A percentile compares a stretch with the other conserved stretches of the same genome.
These are phyloP conservation scores for Hydrozoanthus tunicans DNA, from an alignment of 64 coral and sea anemone genomes.

Conservation along the genomic window DNA sequence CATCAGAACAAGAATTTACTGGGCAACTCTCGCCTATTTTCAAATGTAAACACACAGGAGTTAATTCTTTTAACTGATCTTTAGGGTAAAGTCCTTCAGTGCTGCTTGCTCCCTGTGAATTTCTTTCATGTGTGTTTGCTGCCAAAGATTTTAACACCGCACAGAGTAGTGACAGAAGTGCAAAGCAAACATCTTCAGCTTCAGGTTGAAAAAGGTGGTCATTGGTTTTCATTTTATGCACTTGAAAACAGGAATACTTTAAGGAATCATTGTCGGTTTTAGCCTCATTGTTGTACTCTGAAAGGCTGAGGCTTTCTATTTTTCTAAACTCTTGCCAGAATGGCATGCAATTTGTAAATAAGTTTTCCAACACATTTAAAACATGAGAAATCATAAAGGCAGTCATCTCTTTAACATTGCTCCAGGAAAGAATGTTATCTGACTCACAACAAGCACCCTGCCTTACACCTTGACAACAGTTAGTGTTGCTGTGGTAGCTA, in stretches of 20 bases:
- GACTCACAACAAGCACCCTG: not conserved
- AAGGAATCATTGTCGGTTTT: not conserved
- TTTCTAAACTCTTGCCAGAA: constrained; percentile 20
- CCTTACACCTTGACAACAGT: not conserved
- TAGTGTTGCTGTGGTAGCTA: constrained; percentile 5
- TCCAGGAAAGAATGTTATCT: not conserved
- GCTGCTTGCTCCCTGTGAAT: not conserved
- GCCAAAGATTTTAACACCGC: constrained; percentile 21
- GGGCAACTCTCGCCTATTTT: not conserved
- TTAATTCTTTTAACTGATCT: not conserved
- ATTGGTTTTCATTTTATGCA: not conserved
- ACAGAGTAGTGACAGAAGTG: constrained; percentile 18
- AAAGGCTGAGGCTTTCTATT: not conserved
- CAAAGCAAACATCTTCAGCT: not conserved
- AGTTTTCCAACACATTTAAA: constrained; percentile 12
- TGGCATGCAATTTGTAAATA: not conserved
- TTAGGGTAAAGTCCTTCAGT: not conserved
- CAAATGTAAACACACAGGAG: too few relatives aligned
- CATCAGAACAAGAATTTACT: not conserved
- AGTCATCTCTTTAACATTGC: not conserved
- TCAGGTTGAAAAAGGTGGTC: not conserved
- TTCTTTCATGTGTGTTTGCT: not conserved
- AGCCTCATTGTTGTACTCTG: not conserved
- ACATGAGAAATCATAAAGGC: constrained; percentile 20
- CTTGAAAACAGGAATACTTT: not conserved